A percentile compares a stretch with the other conserved stretches of the same genome.
Evolutionary conservation across 2,888 invertebrate genomes (phyloP).

Genomic region (Mantis religiosa): DNA sequence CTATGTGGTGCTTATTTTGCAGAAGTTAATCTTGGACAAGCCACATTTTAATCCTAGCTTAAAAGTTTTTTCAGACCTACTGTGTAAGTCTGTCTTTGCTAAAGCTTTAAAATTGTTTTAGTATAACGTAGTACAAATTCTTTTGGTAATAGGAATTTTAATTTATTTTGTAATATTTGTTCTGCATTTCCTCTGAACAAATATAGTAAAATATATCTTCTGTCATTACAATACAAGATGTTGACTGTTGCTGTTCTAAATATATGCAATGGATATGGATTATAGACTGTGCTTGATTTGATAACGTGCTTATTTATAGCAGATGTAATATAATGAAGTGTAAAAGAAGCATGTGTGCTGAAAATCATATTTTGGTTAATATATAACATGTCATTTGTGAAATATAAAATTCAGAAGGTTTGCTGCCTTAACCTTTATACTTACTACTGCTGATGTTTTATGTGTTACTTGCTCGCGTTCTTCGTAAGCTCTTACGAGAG

Average conservation of each 20-base stretch:
- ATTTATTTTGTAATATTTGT: neutral
- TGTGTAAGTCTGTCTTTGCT: neutral
- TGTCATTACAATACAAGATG: neutral
- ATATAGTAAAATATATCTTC: neutral
- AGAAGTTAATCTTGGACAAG: neutral
- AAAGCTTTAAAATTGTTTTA: neutral
- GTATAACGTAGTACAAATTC: neutral
- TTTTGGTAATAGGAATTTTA: neutral
- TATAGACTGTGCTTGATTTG: neutral
- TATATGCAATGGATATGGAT: neutral
- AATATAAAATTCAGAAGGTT: neutral
- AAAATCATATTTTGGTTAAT: neutral
- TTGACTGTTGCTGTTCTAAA: neutral
- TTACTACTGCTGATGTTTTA: neutral
- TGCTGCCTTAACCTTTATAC: neutral
- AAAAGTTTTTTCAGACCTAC: too few relatives aligned
- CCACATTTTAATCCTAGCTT: neutral
- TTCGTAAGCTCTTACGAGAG: neutral
- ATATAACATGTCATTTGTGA: neutral
- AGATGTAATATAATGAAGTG: neutral
- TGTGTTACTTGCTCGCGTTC: neutral
- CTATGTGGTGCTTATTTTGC: neutral
- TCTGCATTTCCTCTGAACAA: neutral
- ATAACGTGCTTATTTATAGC: neutral
- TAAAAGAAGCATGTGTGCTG: neutral